A percentile compares a stretch with the other conserved stretches of the same genome.
Conservation (phyloP, 2,113 vertebrate species). For the Sarotherodon lohbergeri region DNA sequence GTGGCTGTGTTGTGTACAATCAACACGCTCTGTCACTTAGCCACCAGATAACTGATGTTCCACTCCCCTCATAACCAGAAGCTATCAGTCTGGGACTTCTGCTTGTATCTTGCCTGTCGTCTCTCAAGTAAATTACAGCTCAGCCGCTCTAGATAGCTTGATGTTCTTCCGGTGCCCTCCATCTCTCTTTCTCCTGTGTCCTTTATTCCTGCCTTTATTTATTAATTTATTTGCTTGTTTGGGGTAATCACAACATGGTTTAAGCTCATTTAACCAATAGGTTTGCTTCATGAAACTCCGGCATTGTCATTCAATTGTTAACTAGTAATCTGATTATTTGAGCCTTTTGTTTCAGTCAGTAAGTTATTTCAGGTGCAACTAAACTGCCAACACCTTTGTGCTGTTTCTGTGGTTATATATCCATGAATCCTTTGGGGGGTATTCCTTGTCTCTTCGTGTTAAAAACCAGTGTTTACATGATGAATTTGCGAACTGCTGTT, state of each 20-base stretch:
- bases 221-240: neutral
- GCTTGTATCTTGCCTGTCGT: constrained; percentile 64
- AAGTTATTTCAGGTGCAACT: neutral
- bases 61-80: constrained; percentile 70
- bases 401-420: neutral
- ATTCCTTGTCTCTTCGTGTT: neutral
- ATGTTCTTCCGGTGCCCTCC: constrained; percentile 45
- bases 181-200: constrained; percentile 31
- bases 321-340: neutral
- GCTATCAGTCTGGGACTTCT: constrained; percentile 70
- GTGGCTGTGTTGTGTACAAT: constrained; percentile 67
- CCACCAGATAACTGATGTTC: constrained; percentile 72
- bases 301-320: neutral
- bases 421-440: neutral
- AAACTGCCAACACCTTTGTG: neutral
- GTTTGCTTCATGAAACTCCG: neutral
- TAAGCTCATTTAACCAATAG: neutral
- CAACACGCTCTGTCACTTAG: constrained; percentile 71
- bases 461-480: neutral
- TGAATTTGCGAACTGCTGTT: neutral
- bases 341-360: neutral
- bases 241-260: neutral
- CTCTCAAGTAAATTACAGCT: constrained; percentile 73
- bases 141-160: constrained; percentile 59
- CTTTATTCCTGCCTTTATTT: constrained; percentile 14